Evolutionary conservation across 2,113 vertebrate species (phyloP).

Genomic region (Desmodus rotundus): DNA sequence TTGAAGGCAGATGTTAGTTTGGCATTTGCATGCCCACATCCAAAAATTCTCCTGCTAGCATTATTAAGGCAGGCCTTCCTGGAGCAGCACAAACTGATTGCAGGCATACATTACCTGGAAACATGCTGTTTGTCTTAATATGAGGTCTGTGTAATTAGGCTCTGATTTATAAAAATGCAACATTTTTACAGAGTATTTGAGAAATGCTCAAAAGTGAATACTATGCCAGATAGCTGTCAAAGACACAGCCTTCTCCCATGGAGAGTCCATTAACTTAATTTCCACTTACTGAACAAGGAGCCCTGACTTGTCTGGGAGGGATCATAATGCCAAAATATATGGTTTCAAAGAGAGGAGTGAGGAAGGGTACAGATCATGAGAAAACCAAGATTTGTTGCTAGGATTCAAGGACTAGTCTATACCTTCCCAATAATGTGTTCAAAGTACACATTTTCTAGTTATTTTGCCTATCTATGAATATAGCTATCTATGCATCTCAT

Average conservation of each 20-base stretch:
- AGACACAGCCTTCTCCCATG: background rate
- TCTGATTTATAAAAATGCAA: conserved; percentile 32
- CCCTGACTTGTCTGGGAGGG: accelerated
- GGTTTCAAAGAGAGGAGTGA: background rate
- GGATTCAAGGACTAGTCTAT: background rate
- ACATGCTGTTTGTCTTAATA: conserved; percentile 57
- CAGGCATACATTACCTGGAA: conserved; percentile 69
- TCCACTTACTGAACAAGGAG: background rate
- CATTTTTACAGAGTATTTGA: background rate
- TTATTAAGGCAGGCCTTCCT: conserved; percentile 5
- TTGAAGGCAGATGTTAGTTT: conserved; percentile 84
- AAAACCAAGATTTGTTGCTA: background rate
- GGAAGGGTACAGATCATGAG: background rate
- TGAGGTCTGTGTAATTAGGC: background rate
- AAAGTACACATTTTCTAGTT: background rate
- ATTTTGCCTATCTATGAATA: background rate
- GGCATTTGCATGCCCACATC: conserved; percentile 77
- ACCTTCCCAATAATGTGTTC: background rate
- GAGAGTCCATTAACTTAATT: conserved; percentile 49
- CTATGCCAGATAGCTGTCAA: conserved; percentile 15
- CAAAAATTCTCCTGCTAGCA: conserved; percentile 59
- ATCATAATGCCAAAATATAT: background rate
- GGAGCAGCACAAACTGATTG: conserved; percentile 70
- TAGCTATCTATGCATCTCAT: background rate
- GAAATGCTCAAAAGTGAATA: background rate